Evolutionary conservation across 2,797 vertebrate species (phyloP), one percentile per base, ranked within the genome.

Genomic region (Ctenopoma kingsleyae): DNA sequence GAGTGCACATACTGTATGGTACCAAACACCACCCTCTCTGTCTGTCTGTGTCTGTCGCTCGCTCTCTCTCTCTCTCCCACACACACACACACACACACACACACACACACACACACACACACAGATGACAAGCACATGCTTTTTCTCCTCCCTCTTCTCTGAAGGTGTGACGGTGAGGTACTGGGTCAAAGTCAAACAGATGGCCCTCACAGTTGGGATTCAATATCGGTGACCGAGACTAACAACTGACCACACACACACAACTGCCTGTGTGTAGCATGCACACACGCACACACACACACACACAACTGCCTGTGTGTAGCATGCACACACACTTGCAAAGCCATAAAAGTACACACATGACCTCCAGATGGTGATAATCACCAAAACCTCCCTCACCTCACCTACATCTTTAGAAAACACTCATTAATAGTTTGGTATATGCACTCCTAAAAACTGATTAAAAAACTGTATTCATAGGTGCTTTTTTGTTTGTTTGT

Each of bases 161-260:
- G 76, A 78, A 87, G 83, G 85, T 87, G 85, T 89, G 88, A 85
- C 67, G 84, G 86, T 76, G 81, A 83, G 81, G 78, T 73, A 79
- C 78, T 80, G 87, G 89, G 85, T 91, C 89, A 92, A 85, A 88
- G 87, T 89, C 90, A 86, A 81, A 87, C 92, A 92, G 91, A 93
- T 93, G 92, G 91, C 66, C 79, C 86, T 85, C 91, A 59, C 89
- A 84, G 91, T 87, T 53, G 71, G 91, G 80, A 78, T 83, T 87
- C 86, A 84, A 81, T 84, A 89, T 76, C 76, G 36, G 82, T 75
- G 79, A 78, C 84, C 65, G 72, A 86, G 68, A 78, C 50, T 53
- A 36, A 69, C 46, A 60, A 63, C 59, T 22, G 12, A 19, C 35
- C 36, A 30, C 62, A 60, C 58, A 66, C 65, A 67, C 74, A 59